Evolutionary conservation across 2,888 invertebrate genomes (phyloP), one percentile per base, ranked within the genome.

Genomic region (Daptonema setosum): DNA sequence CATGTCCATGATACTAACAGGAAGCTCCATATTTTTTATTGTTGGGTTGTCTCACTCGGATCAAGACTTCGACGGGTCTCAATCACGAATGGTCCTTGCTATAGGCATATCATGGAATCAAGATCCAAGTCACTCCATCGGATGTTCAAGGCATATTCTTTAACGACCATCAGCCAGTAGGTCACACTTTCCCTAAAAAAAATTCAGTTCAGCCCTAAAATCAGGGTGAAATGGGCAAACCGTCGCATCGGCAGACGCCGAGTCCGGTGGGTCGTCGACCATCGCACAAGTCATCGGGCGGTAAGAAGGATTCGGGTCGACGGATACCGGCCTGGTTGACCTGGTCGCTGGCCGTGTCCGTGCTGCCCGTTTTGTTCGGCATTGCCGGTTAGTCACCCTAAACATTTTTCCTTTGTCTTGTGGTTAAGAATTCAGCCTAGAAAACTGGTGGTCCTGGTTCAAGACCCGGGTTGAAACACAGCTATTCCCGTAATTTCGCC

Each of bases 291-390:
- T n/a, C n/a, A 35, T 11, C 8, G 35, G 8, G 8, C 5, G 45
- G 11, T 22, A 45, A n/a, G 45, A 5, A 8, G n/a, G 22, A 45
- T n/a, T 22, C 14, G 8, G 3, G n/a, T n/a, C n/a, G 45, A n/a
- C 11, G 3, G n/a, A n/a, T 8, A 22, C 45, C 45, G 45, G 3
- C 11, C n/a, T 45, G 45, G 45, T 3, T 45, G 45, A 45, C 14
- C 14, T 45, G 45, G 45, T 3, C n/a, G 5, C 5, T 20, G 14
- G 50, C 22, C 17, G 28, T 24, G 3, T 24, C 29, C n/a, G 14
- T 55, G 11, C 29, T 55, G 30, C 55, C 55, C 17, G 35, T 55
- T 28, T 28, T 25, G 14, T 48, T 55, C 24, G 55, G 55, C 55
- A 24, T 55, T 3, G 28, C 43, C 17, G 28, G 29, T 50, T 8